Evolutionary conservation across 1,140 invertebrate species (phyloP).

Genomic region (Harpegnathos saltator): DNA sequence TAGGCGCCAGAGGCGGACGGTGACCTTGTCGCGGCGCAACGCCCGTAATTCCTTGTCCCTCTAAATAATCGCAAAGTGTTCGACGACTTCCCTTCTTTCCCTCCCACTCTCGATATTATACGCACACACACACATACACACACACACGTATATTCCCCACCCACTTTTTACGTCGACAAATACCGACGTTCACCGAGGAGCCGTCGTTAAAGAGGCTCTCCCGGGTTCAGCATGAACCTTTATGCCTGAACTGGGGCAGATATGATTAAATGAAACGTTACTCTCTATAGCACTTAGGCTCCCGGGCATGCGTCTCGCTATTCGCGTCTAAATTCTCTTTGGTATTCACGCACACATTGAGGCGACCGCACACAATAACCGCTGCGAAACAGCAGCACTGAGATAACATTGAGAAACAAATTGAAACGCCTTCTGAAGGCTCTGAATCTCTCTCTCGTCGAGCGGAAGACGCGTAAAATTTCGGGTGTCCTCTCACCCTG

Average conservation of each 20-base stretch:
- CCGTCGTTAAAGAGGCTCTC: not conserved
- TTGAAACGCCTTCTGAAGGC: no score
- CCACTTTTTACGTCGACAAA: no score
- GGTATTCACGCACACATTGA: not conserved
- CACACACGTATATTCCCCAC: no score
- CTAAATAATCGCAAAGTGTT: no score
- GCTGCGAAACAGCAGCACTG: not conserved
- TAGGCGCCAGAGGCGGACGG: not conserved
- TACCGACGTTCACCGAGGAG: no score
- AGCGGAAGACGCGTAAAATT: no score
- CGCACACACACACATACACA: no score
- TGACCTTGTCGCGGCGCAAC: not conserved
- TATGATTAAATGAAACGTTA: conserved; percentile 66
- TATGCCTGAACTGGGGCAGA: conserved; percentile 46
- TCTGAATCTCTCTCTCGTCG: no score
- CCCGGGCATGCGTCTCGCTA: not conserved
- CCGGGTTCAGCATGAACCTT: not conserved
- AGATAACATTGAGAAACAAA: not conserved
- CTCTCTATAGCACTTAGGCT: conserved; percentile 1
- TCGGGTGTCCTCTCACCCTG: no score
- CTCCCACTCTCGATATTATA: no score
- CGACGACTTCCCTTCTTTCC: no score
- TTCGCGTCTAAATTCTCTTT: conserved; percentile 14
- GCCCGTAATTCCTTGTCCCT: conserved; percentile 3
- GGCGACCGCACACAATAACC: not conserved